Evolutionary conservation across 2,797 vertebrate genomes (phyloP), one percentile per base, ranked within the genome.

Genomic region (Neosilurus hyrtlii): DNA sequence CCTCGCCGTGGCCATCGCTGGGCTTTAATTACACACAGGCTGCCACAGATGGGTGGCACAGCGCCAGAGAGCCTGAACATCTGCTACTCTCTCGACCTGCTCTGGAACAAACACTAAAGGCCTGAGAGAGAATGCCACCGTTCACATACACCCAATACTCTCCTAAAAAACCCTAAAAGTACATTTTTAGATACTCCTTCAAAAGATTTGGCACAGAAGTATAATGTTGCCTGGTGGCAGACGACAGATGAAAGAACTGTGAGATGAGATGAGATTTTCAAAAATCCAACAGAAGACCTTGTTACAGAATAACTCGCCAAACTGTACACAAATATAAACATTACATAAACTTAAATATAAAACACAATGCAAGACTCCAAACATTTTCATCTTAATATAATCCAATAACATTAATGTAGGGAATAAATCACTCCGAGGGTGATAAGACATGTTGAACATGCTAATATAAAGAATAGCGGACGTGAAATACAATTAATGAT

Each of bases 1-100:
- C 79, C 83, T 81, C 51, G 10, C 79, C 24, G 2, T 26, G 54
- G 72, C 49, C 61, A 67, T 52, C 10, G 54, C 70, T 56, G 67
- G 67, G 63, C 57, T 76, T 84, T 84, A 84, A 76, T 84, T 81
- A 84, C 56, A 76, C 79, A 51, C 56, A 75, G 71, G 24, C 71
- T 63, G 57, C 70, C 63, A 75, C 79, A 67, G 71, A 84, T 10
- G 35, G 54, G 20, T 62, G 72, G 79, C 83, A 63, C 26, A 43
- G 22, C 12, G 79, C 83, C 83, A 77, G 56, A 37, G 16, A 30
- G 72, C 20, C 24, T 30, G 11, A 70, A 80, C 79, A 81, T 84
- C 83, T 81, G 83, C 72, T 79, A 37, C 57, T 43, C 43, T 72
- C 59, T 72, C 52, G 8, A 71, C 62, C 72, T 54, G 61, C 63